Evolutionary conservation across 2,113 vertebrate species (phyloP), one percentile per base, ranked within the genome.

Genomic region (Serilophus lunatus): DNA sequence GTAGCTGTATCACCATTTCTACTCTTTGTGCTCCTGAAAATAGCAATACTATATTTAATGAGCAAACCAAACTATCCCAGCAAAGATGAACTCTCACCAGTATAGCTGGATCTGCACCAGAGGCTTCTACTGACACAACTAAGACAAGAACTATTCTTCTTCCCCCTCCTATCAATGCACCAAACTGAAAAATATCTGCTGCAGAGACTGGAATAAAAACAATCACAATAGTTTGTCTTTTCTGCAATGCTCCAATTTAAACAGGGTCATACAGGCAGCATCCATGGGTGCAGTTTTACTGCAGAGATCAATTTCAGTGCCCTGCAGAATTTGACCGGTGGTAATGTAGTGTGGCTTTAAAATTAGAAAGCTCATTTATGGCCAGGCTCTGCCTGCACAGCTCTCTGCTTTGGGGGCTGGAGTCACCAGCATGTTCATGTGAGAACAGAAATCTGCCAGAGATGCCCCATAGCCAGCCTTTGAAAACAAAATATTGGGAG

Each of bases 101-200:
- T 18, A 33, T 14, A 56, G 51, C 77, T 93, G 86, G 64, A 61
- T 91, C 69, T 71, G 80, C 60, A 78, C 80, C 83, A 94, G 83
- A 86, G 56, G 60, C 60, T 93, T 92, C 83, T 95, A 83, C 94
- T 96, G 92, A 93, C 69, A 86, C 72, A 88, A 72, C 93, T 84
- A 83, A 88, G 83, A 63, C 49, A 64, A 53, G 86, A 49, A 68
- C 81, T 88, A 38, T 84, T 81, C 65, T 85, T 85, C 77, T 87
- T 85, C 66, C 71, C 42, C 45, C 64, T 71, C 38, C 91, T 92
- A 82, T 60, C 72, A 88, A 84, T 44, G 42, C 61, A 78, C 49
- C 61, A 86, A 74, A 64, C 65, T 92, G 88, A 77, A 78, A 94
- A 88, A 92, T 91, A 60, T 71, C 72, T 84, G 35, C 68, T 81